Evolutionary conservation across 2,797 vertebrate genomes (phyloP).

Genomic region (Nothura maculosa): DNA sequence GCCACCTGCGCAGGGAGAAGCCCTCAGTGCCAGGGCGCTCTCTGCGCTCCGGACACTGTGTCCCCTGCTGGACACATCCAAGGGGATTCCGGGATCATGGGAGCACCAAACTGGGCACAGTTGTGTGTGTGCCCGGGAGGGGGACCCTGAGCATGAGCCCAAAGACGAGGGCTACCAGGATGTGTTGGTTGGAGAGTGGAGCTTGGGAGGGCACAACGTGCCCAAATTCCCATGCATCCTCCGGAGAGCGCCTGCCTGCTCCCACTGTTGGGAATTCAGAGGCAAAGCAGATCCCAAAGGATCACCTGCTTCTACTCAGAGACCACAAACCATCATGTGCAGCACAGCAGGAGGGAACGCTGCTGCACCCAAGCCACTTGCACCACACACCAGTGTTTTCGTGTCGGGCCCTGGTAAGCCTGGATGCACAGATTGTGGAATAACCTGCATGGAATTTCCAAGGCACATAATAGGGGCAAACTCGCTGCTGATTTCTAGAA

Average conservation of each 20-base stretch:
- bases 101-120: rapidly evolving
- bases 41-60: neutral
- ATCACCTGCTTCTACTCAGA: neutral
- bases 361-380: rapidly evolving
- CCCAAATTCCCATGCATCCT: neutral
- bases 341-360: neutral
- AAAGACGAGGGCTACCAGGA: neutral
- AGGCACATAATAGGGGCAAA: neutral
- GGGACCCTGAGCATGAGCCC: neutral
- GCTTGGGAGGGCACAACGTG: neutral
- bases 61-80: neutral
- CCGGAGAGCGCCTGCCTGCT: neutral
- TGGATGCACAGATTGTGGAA: neutral
- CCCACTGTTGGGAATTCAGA: neutral
- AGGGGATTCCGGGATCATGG: neutral
- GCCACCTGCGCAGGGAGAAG: slow-evolving; percentile 85
- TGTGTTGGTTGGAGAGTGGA: neutral
- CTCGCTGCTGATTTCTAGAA: slow-evolving; percentile 1
- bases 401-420: neutral
- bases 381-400: neutral
- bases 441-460: neutral
- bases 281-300: neutral
- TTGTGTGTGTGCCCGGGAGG: neutral
- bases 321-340: neutral
- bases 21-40: neutral